These are phyloP conservation scores for western clawed frog (Xenopus tropicalis) DNA, from an alignment of 2,113 vertebrate species.

Conservation along the genomic window DNA sequence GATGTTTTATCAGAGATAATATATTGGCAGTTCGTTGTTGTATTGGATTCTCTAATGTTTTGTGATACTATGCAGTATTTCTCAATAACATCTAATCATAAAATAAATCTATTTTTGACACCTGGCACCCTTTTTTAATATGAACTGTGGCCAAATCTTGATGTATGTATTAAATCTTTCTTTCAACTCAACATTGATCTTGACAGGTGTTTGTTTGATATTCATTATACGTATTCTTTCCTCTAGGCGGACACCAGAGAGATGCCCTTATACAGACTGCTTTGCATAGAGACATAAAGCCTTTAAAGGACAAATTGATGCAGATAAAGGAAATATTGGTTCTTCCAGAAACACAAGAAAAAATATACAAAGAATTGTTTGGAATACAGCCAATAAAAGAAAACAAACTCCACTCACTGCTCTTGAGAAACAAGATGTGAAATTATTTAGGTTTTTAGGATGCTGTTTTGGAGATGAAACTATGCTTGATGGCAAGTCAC, in stretches of 20 bases:
- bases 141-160: constrained; percentile 34
- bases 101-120: constrained; percentile 62
- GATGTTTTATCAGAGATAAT: constrained; percentile 44
- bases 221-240: constrained; percentile 59
- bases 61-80: constrained; percentile 46
- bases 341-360: constrained; percentile 64
- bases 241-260: constrained; percentile 67
- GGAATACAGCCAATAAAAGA: constrained; percentile 48
- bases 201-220: constrained; percentile 46
- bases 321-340: constrained; percentile 72
- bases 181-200: constrained; percentile 45
- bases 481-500: neutral
- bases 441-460: neutral
- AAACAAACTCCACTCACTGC: constrained; percentile 7
- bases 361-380: constrained; percentile 71
- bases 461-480: neutral
- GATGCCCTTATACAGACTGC: constrained; percentile 65
- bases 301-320: constrained; percentile 64
- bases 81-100: constrained; percentile 60
- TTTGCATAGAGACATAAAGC: constrained; percentile 64
- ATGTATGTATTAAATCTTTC: constrained; percentile 19
- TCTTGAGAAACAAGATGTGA: neutral
- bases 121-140: constrained; percentile 61
- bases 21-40: constrained; percentile 49
- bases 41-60: constrained; percentile 47